Evolutionary conservation across 2,888 invertebrate genomes (phyloP).

Genomic region (Adelognathus sp.): DNA sequence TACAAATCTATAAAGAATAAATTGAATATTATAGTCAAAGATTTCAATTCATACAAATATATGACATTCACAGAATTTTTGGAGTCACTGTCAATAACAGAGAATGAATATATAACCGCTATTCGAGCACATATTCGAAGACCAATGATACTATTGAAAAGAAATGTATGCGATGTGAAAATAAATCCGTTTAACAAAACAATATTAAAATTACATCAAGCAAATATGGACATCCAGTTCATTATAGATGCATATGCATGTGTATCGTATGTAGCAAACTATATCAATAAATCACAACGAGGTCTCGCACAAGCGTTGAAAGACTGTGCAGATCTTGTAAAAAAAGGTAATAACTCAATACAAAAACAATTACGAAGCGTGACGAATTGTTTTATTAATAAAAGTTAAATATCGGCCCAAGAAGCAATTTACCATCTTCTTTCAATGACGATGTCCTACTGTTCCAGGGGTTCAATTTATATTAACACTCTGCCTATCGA

Average conservation of each 20-base stretch:
- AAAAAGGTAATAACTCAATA: slow-evolving; percentile 27
- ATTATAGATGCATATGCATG: slow-evolving; percentile 39
- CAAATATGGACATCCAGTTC: slow-evolving; percentile 50
- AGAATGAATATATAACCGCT: slow-evolving; percentile 40
- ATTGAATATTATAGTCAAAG: background rate
- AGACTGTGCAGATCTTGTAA: slow-evolving; percentile 6
- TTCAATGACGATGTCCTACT: slow-evolving; percentile 7
- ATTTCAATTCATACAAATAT: slow-evolving; percentile 23
- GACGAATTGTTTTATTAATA: slow-evolving; percentile 36
- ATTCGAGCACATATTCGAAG: slow-evolving; percentile 32
- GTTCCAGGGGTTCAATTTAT: slow-evolving; percentile 1
- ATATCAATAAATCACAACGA: slow-evolving; percentile 15
- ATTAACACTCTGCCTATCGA: slow-evolving; percentile 6
- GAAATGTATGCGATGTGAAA: slow-evolving; percentile 28
- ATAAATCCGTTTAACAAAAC: slow-evolving; percentile 40
- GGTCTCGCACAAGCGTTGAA: background rate
- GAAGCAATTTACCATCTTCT: slow-evolving; percentile 8
- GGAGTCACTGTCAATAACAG: background rate
- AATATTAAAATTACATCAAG: slow-evolving; percentile 31
- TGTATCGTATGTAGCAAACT: slow-evolving; percentile 16
- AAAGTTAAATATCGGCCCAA: slow-evolving; percentile 20
- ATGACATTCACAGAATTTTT: slow-evolving; percentile 31
- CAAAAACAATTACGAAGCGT: slow-evolving; percentile 30
- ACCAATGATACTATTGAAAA: slow-evolving; percentile 43
- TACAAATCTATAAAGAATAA: slow-evolving; percentile 10